Evolutionary conservation across 1,140 invertebrate genomes (phyloP).

Genomic region (Lasioglossum baleicum): DNA sequence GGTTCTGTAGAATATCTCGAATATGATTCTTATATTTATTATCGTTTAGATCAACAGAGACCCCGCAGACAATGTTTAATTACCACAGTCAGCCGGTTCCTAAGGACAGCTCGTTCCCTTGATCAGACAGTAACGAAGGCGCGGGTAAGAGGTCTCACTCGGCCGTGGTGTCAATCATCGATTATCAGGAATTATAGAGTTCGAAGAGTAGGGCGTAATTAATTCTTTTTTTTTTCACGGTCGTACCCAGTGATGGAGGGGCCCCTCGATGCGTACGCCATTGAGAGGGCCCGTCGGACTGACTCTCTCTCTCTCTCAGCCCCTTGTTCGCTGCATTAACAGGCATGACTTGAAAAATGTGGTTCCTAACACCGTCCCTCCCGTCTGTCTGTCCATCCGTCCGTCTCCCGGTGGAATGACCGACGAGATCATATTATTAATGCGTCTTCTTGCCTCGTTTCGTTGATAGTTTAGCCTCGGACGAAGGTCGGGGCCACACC

Average conservation of each 20-base stretch:
- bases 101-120: background rate
- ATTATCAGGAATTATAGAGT: conserved; percentile 46
- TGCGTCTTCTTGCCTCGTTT: conserved; percentile 68
- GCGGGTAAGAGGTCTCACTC: background rate
- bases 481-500: background rate
- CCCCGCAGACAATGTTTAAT: background rate
- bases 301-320: conserved; percentile 10
- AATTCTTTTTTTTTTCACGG: conserved; percentile 41
- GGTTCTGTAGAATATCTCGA: too few species aligned
- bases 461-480: conserved; percentile 61
- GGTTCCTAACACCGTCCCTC: conserved; percentile 72
- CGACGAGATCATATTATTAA: conserved; percentile 71
- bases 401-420: conserved; percentile 61
- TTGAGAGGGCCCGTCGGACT: conserved; percentile 30
- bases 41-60: background rate
- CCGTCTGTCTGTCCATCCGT: conserved; percentile 63
- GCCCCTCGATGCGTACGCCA: conserved; percentile 66
- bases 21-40: too few species aligned
- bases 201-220: conserved; percentile 42
- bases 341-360: conserved; percentile 78
- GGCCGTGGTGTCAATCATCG: conserved; percentile 18
- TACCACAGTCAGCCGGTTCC: background rate
- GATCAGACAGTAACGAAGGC: background rate
- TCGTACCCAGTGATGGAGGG: conserved; percentile 2
- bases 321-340: conserved; percentile 75